These are phyloP conservation scores for Drosophila subpulchrella DNA, from an alignment of 1,140 invertebrate genomes.

Conservation along the genomic window DNA sequence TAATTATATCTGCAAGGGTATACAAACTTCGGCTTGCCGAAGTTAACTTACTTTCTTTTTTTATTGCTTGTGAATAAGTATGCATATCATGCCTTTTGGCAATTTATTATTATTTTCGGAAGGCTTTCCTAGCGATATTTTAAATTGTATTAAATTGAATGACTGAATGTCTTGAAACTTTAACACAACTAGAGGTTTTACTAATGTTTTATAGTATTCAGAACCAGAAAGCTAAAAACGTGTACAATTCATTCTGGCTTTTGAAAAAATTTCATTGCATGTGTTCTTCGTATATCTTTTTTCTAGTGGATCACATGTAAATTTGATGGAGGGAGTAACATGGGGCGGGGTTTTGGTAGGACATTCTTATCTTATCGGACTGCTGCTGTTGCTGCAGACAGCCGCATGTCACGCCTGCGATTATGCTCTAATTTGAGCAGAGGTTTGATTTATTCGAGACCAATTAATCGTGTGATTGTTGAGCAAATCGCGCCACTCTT, in stretches of 20 bases:
- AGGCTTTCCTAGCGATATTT: too few relatives aligned
- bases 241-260: too few relatives aligned
- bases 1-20: neutral
- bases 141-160: too few relatives aligned
- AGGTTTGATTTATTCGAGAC: slow-evolving; percentile 68
- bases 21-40: neutral
- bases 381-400: slow-evolving; percentile 49
- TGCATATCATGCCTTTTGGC: too few relatives aligned
- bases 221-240: too few relatives aligned
- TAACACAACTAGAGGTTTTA: too few relatives aligned
- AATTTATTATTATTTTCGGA: too few relatives aligned
- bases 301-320: slow-evolving; percentile 8
- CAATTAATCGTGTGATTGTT: slow-evolving; percentile 31
- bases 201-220: too few relatives aligned
- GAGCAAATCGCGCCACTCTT: slow-evolving; percentile 24
- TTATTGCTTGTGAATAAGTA: too few relatives aligned
- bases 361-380: slow-evolving; percentile 59
- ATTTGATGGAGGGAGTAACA: neutral
- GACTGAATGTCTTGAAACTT: too few relatives aligned
- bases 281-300: neutral
- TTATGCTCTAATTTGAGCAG: slow-evolving; percentile 76
- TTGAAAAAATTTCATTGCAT: neutral
- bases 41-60: too few relatives aligned
- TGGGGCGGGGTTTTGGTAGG: slow-evolving; percentile 5
- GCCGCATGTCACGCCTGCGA: slow-evolving; percentile 76